phyloP scores from a whole-genome alignment of 2,888 invertebrate genomes.

The Melanchra persicariae region DNA sequence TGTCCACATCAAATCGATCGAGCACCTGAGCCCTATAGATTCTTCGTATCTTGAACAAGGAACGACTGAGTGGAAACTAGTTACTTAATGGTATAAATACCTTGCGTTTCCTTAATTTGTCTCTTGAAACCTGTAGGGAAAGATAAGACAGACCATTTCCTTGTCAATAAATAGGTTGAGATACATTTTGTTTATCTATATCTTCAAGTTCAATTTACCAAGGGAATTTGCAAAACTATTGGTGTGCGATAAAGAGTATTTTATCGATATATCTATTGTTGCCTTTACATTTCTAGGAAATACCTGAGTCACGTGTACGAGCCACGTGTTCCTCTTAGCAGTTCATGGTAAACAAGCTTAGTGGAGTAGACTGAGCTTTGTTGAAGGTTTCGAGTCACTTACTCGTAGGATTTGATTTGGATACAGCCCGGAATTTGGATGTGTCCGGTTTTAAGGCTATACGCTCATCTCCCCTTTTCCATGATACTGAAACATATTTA shows the following conservation, averaged over 20 bases:
- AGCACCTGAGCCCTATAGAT: constrained; percentile 42
- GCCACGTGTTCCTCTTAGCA: neutral
- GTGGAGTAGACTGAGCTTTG: neutral
- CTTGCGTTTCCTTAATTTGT: constrained; percentile 60
- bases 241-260: neutral
- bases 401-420: too few relatives aligned
- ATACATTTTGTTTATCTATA: constrained; percentile 49
- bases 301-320: neutral
- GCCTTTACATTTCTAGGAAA: constrained; percentile 11
- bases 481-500: too few relatives aligned
- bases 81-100: constrained; percentile 42
- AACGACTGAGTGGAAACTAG: constrained; percentile 47
- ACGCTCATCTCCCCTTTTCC: too few relatives aligned
- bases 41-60: constrained; percentile 55
- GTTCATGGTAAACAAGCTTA: neutral
- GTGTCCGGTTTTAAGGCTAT: too few relatives aligned
- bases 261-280: constrained; percentile 6
- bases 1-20: constrained; percentile 43
- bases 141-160: constrained; percentile 57
- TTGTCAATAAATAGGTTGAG: constrained; percentile 49
- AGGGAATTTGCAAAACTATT: constrained; percentile 30
- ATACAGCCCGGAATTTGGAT: neutral
- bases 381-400: neutral
- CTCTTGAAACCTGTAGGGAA: constrained; percentile 40
- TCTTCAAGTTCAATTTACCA: constrained; percentile 39